Percentiles rank a stretch among this genome's conserved stretches.
These are phyloP conservation scores for Plumapathes pennacea DNA, from an alignment of 92 coral and sea anemone genomes.

Conservation along the genomic window DNA sequence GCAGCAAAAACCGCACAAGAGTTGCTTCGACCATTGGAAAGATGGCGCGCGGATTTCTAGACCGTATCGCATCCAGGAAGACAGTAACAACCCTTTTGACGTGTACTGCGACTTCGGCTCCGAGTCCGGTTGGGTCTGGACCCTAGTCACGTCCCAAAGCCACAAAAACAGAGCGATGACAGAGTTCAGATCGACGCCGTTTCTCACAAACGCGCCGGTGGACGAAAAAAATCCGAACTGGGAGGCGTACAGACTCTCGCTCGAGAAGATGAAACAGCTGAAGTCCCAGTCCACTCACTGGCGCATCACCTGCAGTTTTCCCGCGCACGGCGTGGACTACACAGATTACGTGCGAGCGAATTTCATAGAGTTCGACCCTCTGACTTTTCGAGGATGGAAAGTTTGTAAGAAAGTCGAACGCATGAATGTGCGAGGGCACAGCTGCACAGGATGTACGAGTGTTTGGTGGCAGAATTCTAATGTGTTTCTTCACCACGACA, in stretches of 20 bases:
- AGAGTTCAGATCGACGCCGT: no score
- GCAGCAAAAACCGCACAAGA: no score
- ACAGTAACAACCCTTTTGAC: no score
- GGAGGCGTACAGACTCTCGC: conserved; percentile 38
- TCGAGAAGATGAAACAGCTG: conserved; percentile 25
- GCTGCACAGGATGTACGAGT: conserved; percentile 10
- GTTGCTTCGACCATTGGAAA: no score
- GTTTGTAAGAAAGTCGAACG: conserved; percentile 42
- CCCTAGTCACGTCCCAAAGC: no score
- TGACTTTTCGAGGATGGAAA: conserved; percentile 11
- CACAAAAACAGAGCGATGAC: no score
- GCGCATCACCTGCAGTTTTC: conserved; percentile 62
- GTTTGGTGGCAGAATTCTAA: conserved; percentile 35
- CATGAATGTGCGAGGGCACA: conserved; percentile 53
- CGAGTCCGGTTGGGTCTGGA: no score
- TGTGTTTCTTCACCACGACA: conserved; percentile 24
- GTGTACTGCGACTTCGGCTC: no score
- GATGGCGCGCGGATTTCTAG: no score
- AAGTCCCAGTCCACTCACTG: conserved; percentile 39
- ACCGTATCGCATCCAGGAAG: no score
- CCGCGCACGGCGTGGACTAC: conserved; percentile 40
- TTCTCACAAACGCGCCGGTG: no score
- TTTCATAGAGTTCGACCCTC: conserved; percentile 21
- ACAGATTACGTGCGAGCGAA: conserved; percentile 50
- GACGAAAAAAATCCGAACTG: conserved; percentile 39